Evolutionary conservation across 2,888 invertebrate genomes (phyloP), one percentile per base, ranked within the genome.

Genomic region (Agrotis puta): DNA sequence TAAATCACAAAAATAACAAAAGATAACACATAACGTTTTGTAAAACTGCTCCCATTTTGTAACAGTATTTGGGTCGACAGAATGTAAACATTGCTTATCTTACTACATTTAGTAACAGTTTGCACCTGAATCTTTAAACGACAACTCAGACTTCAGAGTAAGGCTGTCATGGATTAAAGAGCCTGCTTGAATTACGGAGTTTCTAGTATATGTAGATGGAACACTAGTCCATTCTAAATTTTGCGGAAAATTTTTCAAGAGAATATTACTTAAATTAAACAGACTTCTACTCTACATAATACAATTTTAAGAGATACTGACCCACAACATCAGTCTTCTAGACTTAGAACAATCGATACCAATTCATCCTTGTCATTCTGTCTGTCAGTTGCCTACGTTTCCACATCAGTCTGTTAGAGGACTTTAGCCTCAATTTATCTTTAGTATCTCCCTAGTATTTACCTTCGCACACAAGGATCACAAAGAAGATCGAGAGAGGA

Each of bases 1-100:
- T 85, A 86, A 85, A 85, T 85, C 79, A 84, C 57, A 79, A 74
- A 78, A 66, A 86, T 79, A 79, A 83, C 73, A 83, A 81, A 78
- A 77, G 84, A 85, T 85, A 81, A 83, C 79, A 74, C 33, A 13
- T 64, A 63, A 45, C 67, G 77, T 74, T 78, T 76, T 76, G 72
- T 81, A 77, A 79, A 79, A 85, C 74, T 84, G 85, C 74, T 77
- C 86, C 83, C 81, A 85, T 85, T 85, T 86, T 79, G 76, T 79
- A 85, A 85, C 77, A 71, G 64, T 81, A 82, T 86, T 86, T 84
- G 65, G 86, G 83, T 74, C 86, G 75, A 27, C 57, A 47, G 57
- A 80, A 59, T 77, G 74, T 85, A 81, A 83, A 81, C 81, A 79
- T 14, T 33, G 59, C 79, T 84, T 85, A 85, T 85, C 85, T 82